phyloP scores from a whole-genome alignment of 2,797 vertebrate species.

The Taeniopygia guttata region DNA sequence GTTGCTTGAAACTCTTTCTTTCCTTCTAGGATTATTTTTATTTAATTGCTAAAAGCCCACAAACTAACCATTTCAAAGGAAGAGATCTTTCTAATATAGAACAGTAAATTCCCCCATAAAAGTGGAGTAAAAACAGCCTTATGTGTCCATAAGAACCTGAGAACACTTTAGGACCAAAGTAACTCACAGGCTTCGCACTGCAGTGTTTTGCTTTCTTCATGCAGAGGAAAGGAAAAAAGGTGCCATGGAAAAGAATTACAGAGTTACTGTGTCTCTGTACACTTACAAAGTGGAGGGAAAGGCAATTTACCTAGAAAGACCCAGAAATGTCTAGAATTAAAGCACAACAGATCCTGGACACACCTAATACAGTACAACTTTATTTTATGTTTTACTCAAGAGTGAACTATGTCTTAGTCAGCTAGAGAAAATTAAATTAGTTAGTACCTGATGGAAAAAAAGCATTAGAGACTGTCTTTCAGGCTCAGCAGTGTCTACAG shows the following conservation, averaged over 20 bases:
- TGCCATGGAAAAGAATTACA: not conserved
- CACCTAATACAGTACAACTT: not conserved
- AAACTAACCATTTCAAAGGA: not conserved
- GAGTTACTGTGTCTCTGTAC: not conserved
- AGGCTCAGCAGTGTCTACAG: not conserved
- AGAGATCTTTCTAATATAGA: not conserved
- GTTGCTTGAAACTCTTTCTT: not conserved
- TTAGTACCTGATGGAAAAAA: not conserved
- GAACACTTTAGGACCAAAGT: not conserved
- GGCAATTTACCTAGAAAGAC: not conserved
- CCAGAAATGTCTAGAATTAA: not conserved
- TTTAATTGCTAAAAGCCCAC: not conserved
- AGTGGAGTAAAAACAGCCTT: not conserved
- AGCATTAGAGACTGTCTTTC: not conserved
- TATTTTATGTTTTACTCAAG: not conserved
- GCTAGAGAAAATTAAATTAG: not conserved
- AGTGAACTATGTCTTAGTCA: not conserved
- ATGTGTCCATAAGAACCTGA: not conserved
- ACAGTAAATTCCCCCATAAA: not conserved
- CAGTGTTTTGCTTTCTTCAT: not conserved
- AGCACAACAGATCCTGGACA: not conserved
- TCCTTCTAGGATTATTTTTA: constrained; percentile 11
- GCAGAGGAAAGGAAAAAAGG: not conserved
- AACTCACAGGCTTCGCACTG: not conserved
- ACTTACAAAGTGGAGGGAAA: not conserved